phyloP scores from a whole-genome alignment of 2,888 invertebrate species.

The Furcula furcula region DNA sequence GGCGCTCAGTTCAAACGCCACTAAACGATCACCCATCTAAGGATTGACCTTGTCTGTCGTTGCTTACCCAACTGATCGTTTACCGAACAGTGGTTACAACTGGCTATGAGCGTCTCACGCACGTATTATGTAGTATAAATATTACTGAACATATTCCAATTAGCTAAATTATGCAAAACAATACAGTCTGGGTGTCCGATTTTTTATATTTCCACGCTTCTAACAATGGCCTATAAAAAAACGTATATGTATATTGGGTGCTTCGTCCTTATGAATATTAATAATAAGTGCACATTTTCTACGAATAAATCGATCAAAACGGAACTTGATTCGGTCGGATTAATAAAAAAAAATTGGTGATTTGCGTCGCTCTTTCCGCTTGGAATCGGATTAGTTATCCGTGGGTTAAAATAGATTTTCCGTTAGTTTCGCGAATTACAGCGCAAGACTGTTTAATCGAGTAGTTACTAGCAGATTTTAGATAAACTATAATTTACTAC shows the following conservation, averaged over 20 bases:
- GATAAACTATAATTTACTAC: background rate
- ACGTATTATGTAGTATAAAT: no score
- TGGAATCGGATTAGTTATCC: conserved; percentile 2
- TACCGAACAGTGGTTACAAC: no score
- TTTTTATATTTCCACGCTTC: background rate
- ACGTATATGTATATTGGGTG: conserved; percentile 12
- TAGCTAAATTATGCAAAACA: no score
- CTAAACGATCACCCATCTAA: no score
- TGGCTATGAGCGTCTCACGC: no score
- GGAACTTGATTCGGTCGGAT: conserved; percentile 21
- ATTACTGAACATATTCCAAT: no score
- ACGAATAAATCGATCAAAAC: conserved; percentile 22
- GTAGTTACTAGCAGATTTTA: background rate
- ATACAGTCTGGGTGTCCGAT: background rate
- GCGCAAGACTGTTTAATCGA: background rate
- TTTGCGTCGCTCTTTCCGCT: conserved; percentile 19
- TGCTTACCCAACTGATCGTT: no score
- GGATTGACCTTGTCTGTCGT: no score
- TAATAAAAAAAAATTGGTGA: conserved; percentile 23
- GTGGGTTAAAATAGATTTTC: background rate
- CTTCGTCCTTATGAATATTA: conserved; percentile 30
- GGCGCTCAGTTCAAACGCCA: no score
- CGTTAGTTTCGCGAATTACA: background rate
- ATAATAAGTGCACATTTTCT: conserved; percentile 28
- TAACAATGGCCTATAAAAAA: conserved; percentile 32